These are phyloP conservation scores for Drosophila aldrichi DNA, from an alignment of 2,888 invertebrate species.

Conservation along the genomic window DNA sequence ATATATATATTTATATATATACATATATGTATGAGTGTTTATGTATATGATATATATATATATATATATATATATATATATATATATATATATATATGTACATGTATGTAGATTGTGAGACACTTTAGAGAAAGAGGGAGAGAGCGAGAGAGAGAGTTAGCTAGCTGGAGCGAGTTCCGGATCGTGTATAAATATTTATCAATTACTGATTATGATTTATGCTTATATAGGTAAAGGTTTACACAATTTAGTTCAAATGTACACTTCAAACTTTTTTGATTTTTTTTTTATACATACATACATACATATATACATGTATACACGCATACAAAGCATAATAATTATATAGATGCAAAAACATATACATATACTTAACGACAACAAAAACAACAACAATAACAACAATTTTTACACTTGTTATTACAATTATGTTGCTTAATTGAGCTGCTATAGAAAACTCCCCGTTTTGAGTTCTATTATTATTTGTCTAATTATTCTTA, in stretches of 20 bases:
- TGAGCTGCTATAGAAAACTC: conserved; percentile 4
- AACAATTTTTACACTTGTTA: conserved; percentile 1
- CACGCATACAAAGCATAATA: conserved; percentile 17
- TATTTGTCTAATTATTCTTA: conserved; percentile 17
- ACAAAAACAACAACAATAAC: conserved; percentile 4
- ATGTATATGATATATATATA: conserved; percentile 12
- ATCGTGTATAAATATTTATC: conserved; percentile 71
- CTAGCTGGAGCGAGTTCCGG: conserved; percentile 39
- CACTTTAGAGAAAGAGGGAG: conserved; percentile 1
- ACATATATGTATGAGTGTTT: conserved; percentile 12
- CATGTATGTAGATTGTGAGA: conserved; percentile 34
- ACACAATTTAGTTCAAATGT: conserved; percentile 80
- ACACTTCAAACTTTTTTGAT: conserved; percentile 55
- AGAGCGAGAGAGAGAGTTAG: conserved; percentile 11
- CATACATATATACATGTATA: conserved; percentile 17
- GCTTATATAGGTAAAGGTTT: conserved; percentile 68
- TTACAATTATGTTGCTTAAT: conserved; percentile 28
- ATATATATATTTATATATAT: conserved; percentile 2
- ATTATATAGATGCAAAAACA: conserved; percentile 29
- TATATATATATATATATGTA: conserved; percentile 28
- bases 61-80: conserved; percentile 25
- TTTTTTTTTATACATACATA: conserved; percentile 30
- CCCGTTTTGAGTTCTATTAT: conserved; percentile 27
- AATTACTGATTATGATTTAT: conserved; percentile 72
- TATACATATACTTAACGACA: conserved; percentile 27